Base-by-base conservation (phyloP, 2,113 vertebrate genomes). In the Lutjanus erythropterus region DNA sequence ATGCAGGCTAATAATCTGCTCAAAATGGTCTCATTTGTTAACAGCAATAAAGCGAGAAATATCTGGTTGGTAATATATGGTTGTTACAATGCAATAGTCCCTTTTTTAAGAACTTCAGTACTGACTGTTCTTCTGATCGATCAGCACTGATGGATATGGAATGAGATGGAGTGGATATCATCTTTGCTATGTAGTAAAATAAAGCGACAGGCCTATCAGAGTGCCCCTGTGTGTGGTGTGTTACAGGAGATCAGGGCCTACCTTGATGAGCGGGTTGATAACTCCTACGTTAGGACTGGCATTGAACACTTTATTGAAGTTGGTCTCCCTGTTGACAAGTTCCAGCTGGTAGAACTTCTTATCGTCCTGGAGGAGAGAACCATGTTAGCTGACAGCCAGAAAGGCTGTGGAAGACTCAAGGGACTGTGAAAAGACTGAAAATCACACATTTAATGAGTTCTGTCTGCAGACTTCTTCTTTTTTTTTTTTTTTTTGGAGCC, bases 341-440 rank as follows among this genome's bases (percentile, higher is more conserved):
- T 99, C 98, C 94, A 99, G 96, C 91, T 99, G 98, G 96, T 97
- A 99, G 94, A 98, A 98, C 93, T 99, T 99, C 94, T 99, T 99
- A 93, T 99, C 98, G 74, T 99, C 98, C 98, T 99, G 96, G 85
- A 79, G 72, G 65, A 80, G 73, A 74, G 59, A 59, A 68, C 35
- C 6, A 6, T 0, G 41, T 87, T 56, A 88, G 67, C 70, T 65
- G 58, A 73, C 41, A 47, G 64, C 19, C 44, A 12, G 69, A 7
- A n/a, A 62, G 65, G 71, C 42, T 46, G 65, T 5, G 44, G 25
- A 19, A 23, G 71, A 68, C 55, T 71, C 67, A 1, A 9, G 41
- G 23, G 74, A 47, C 53, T 9, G 25, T 25, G 35, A 21, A 66
- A 15, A 55, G 25, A n/a, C 49, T 58, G 39, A 50, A 55, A 71